Conservation (phyloP, 2,797 vertebrate species). For the Vultur gryphus region DNA sequence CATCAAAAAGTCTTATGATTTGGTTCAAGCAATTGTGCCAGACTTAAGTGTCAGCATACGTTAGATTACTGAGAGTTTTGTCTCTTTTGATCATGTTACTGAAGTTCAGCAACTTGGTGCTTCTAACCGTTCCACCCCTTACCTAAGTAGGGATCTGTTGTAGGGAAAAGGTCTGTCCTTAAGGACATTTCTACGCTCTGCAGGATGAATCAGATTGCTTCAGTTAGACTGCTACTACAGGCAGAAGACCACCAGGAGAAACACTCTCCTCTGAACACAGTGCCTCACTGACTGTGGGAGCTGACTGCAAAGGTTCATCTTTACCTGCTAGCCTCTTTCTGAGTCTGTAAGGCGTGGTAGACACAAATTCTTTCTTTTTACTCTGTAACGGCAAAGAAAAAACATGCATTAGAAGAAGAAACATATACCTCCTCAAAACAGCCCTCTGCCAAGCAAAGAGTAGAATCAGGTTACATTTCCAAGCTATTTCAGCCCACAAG, state of each 20-base stretch:
- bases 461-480: not conserved
- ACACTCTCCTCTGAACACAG: not conserved
- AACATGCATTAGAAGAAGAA: not conserved
- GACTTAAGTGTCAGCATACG: not conserved
- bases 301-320: slow-evolving; percentile 30
- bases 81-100: not conserved
- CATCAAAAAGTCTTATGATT: not conserved
- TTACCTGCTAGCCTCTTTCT: slow-evolving; percentile 89
- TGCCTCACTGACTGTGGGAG: not conserved
- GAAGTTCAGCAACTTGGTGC: not conserved
- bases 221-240: not conserved
- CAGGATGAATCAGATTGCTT: not conserved
- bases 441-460: not conserved
- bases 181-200: not conserved
- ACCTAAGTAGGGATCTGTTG: not conserved
- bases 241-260: not conserved
- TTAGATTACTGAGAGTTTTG: not conserved
- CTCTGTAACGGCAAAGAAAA: slow-evolving; percentile 67
- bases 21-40: not conserved
- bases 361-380: slow-evolving; percentile 84
- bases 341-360: slow-evolving; percentile 85
- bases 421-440: not conserved
- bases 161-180: not conserved
- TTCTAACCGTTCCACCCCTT: not conserved
- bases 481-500: not conserved